Conservation (phyloP, 2,797 vertebrate species). For the Onychomys leucogaster region DNA sequence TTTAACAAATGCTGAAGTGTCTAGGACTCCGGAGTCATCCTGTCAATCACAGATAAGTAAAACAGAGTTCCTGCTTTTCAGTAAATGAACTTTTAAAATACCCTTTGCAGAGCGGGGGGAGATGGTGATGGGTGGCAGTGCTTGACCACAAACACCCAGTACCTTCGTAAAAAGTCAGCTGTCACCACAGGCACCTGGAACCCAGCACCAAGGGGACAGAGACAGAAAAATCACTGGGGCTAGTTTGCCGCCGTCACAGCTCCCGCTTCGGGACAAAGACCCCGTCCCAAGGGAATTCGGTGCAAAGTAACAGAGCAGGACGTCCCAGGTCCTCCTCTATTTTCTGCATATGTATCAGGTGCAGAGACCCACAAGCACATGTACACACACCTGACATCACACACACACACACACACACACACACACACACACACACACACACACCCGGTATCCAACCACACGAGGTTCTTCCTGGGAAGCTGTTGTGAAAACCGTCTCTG, state of each 20-base stretch:
- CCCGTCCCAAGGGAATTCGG: neutral
- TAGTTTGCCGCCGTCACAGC: neutral
- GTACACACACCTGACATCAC: neutral
- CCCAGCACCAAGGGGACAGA: neutral
- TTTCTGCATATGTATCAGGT: neutral
- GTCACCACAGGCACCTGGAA: neutral
- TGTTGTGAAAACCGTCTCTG: neutral
- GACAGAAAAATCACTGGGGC: neutral
- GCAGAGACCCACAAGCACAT: neutral
- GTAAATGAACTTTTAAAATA: neutral
- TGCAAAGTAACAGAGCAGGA: neutral
- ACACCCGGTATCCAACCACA: neutral
- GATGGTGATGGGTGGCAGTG: neutral
- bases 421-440: neutral
- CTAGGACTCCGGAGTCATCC: neutral
- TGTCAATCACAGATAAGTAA: neutral
- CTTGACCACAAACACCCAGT: neutral
- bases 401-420: neutral
- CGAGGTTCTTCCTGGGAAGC: neutral
- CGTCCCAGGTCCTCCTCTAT: neutral
- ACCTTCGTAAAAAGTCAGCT: neutral
- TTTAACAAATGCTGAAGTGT: conserved; percentile 16
- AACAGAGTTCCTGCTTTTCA: conserved; percentile 44
- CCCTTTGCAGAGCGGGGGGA: neutral
- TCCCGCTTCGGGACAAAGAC: neutral